Evolutionary conservation across 2,113 vertebrate species (phyloP).

Genomic region (Stigmatopora nigra): DNA sequence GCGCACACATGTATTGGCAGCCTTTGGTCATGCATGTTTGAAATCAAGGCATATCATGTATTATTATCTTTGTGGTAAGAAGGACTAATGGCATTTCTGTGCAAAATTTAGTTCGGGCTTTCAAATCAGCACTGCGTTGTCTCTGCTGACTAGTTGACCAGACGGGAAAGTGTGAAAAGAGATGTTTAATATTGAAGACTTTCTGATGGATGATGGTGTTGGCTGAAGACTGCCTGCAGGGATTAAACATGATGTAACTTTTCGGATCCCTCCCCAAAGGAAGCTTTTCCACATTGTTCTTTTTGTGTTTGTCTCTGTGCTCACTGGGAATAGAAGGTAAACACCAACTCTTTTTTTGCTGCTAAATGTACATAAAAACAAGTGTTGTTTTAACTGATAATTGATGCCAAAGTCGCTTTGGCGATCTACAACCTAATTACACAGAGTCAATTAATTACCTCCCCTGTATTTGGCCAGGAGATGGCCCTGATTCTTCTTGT

Average conservation of each 20-base stretch:
- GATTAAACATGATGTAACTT: background rate
- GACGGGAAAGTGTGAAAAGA: background rate
- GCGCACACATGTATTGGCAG: constrained; percentile 17
- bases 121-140: background rate
- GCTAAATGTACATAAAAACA: background rate
- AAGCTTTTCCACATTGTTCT: background rate
- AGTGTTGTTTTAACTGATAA: background rate
- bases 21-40: constrained; percentile 23
- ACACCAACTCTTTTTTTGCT: background rate
- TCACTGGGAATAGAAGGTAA: background rate
- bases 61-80: background rate
- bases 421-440: background rate
- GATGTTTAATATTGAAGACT: background rate
- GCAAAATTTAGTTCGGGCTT: background rate
- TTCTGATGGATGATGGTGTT: background rate
- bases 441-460: constrained; percentile 1
- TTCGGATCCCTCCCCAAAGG: background rate
- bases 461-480: background rate
- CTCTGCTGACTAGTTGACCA: background rate
- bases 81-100: background rate
- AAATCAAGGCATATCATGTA: constrained; percentile 7
- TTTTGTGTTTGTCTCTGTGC: background rate
- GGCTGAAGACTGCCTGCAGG: background rate
- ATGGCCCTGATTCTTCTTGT: background rate
- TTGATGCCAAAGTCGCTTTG: background rate